Evolutionary conservation across 2,797 vertebrate genomes (phyloP), one percentile per base, ranked within the genome.

Genomic region (Falco columbarius): DNA sequence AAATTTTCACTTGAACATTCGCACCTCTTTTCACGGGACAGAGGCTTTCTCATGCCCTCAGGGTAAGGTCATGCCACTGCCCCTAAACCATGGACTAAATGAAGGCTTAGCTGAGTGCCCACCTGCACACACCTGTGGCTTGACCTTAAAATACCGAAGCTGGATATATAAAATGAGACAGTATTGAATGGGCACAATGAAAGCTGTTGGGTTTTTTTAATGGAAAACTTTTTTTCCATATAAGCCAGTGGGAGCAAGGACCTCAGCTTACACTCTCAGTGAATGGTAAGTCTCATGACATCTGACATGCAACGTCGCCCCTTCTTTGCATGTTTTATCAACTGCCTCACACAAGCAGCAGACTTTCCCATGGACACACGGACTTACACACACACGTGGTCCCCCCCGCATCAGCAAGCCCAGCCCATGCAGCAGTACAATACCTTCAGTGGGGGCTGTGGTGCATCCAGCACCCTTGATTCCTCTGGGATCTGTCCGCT

Each of bases 381-480:
- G 40, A 15, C 10, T 54, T 20, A 1, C 58, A 32, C 73, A 23
- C 44, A 20, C 70, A 34, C 8, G 11, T 6, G 12, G n/a, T 67
- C 24, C 29, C 6, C 6, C 19, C 14, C 16, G 8, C 56, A 32
- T 6, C 12, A 10, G n/a, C 3, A 1, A 67, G 26, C 19, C 56
- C 76, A 84, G 65, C 34, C 71, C 54, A 11, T 0, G 3, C 32
- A 52, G 29, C 23, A 26, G 13, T 8, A 34, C 38, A 79, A 97
- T 98, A 98, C 98, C 98, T 98, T 98, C 97, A 98, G 97, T 3
- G 98, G 98, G 51, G 98, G 92, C 95, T 98, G 89, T 4, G 94
- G 46, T 38, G 92, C 75, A 14, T 96, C 96, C 38, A 55, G 74
- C 6, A 20, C 19, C 29, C 59, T 34, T 34, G 32, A 18, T 36